Evolutionary conservation across 2,113 vertebrate genomes (phyloP).

Genomic region (Verasper variegatus): DNA sequence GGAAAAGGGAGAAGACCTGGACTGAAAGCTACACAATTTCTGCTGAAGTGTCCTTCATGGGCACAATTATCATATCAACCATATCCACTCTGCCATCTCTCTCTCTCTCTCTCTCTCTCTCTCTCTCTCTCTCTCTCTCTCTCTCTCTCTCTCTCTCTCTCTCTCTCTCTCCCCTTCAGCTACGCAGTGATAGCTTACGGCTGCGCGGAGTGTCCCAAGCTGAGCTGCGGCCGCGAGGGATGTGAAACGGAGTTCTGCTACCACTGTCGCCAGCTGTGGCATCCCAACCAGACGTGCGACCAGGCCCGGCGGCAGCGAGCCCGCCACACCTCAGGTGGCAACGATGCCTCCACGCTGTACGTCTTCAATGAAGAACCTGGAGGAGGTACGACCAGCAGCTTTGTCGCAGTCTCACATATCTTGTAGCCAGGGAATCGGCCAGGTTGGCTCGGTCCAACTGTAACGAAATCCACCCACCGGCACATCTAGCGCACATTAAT

Average conservation of each 20-base stretch:
- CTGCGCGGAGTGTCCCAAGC: constrained; percentile 88
- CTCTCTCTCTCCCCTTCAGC: constrained; percentile 66
- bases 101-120: constrained; percentile 2
- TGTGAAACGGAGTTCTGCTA: constrained; percentile 90
- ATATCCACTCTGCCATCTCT: not conserved
- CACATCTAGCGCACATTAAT: not conserved
- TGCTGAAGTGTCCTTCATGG: not conserved
- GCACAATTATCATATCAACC: no score
- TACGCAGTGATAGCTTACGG: constrained; percentile 89
- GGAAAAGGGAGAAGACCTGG: no score
- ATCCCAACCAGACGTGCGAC: constrained; percentile 86
- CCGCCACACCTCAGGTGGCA: constrained; percentile 76
- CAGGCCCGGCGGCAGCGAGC: constrained; percentile 83
- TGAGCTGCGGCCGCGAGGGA: constrained; percentile 86
- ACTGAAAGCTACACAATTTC: no score
- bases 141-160: constrained; percentile 7
- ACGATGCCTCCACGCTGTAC: constrained; percentile 77
- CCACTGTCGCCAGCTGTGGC: constrained; percentile 91
- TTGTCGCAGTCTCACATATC: not conserved
- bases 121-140: constrained; percentile 6
- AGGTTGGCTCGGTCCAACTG: not conserved
- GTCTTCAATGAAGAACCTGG: constrained; percentile 82
- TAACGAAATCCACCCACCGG: not conserved
- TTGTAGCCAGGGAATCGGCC: not conserved
- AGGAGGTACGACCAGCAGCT: constrained; percentile 67